A percentile compares a stretch with the other conserved stretches of the same genome.
Conservation (phyloP, 2,888 invertebrate species). For the Athetis lepigone region DNA sequence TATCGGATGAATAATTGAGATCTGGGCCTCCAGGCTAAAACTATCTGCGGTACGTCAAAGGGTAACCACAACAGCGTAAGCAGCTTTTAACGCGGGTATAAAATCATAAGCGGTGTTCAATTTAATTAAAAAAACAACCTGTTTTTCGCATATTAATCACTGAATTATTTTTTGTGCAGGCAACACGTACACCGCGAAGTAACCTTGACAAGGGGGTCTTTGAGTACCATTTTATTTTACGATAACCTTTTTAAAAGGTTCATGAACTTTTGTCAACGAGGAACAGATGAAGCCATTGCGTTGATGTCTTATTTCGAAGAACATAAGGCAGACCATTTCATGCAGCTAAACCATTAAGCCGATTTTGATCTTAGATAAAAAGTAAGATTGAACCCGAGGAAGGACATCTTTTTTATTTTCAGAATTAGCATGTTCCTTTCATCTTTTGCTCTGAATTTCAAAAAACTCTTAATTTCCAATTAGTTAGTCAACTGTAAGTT, state of each 20-base stretch:
- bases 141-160: constrained; percentile 32
- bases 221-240: constrained; percentile 5
- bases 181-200: constrained; percentile 16
- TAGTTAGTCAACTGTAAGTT: too few relatives aligned
- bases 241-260: not conserved
- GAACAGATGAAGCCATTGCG: not conserved
- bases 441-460: too few relatives aligned
- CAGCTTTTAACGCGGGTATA: constrained; percentile 23
- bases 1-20: constrained; percentile 14
- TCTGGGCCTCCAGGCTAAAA: not conserved
- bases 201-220: constrained; percentile 22
- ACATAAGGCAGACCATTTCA: too few relatives aligned
- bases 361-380: too few relatives aligned
- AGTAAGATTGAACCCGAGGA: too few relatives aligned
- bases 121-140: constrained; percentile 28
- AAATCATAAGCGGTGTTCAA: constrained; percentile 18
- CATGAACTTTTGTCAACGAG: not conserved
- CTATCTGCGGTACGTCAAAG: constrained; percentile 13
- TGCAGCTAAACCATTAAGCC: too few relatives aligned
- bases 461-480: too few relatives aligned
- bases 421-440: too few relatives aligned
- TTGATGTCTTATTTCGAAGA: not conserved
- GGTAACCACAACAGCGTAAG: not conserved
- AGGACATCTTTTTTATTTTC: too few relatives aligned
- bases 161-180: constrained; percentile 29